phyloP scores from a whole-genome alignment of 2,797 vertebrate species.

The Alfaro cultratus region DNA sequence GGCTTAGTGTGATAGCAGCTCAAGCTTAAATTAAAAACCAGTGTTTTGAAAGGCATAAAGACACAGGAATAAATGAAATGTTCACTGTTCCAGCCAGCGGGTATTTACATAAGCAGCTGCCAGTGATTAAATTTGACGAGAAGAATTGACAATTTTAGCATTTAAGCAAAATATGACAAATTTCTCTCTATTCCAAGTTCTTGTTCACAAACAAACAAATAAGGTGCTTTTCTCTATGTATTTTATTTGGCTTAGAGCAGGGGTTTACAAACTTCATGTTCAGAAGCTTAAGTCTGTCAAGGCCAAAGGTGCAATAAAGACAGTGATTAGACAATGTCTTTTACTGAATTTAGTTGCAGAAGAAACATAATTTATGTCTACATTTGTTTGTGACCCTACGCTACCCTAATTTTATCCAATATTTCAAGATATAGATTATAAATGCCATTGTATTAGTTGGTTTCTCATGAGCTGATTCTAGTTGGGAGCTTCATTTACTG shows the following conservation, averaged over 20 bases:
- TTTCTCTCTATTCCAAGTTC: not conserved
- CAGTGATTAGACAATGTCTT: not conserved
- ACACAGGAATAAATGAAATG: slow-evolving; percentile 33
- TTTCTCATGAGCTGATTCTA: not conserved
- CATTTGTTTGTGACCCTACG: not conserved
- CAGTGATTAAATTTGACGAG: slow-evolving; percentile 25
- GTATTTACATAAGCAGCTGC: slow-evolving; percentile 5
- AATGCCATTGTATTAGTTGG: not conserved
- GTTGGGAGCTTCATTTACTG: not conserved
- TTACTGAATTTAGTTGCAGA: not conserved
- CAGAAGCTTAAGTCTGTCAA: not conserved
- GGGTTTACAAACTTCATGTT: not conserved
- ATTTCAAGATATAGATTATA: not conserved
- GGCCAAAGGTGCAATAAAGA: not conserved
- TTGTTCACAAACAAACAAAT: not conserved
- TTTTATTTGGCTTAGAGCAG: not conserved
- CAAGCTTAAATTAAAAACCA: slow-evolving; percentile 49
- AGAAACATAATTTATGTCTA: not conserved
- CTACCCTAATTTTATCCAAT: not conserved
- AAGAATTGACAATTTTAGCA: not conserved
- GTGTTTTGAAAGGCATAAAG: slow-evolving; percentile 46
- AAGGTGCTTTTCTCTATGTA: not conserved
- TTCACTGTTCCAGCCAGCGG: slow-evolving; percentile 10
- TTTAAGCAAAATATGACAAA: not conserved
- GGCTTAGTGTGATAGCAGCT: slow-evolving; percentile 51